Conservation (phyloP, 2,888 invertebrate species). For the Choreutis nemorana region DNA sequence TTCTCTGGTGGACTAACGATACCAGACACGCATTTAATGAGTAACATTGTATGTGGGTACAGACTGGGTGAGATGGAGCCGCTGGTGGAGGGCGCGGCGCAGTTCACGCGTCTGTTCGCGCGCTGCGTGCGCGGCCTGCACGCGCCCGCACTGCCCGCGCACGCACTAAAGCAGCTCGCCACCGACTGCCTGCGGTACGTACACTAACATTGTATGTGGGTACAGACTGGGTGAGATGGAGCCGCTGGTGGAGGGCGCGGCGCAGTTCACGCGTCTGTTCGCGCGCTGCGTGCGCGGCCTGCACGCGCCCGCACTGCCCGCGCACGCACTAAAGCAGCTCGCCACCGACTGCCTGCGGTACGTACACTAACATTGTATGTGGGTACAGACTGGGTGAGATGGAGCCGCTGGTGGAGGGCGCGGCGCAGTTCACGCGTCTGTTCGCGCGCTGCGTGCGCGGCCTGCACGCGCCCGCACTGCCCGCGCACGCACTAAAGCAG, state of each 20-base stretch:
- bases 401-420: constrained; percentile 76
- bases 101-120: constrained; percentile 82
- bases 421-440: constrained; percentile 82
- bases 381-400: constrained; percentile 79
- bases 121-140: constrained; percentile 70
- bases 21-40: too few relatives aligned
- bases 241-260: constrained; percentile 78
- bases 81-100: constrained; percentile 79
- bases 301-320: constrained; percentile 32
- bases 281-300: constrained; percentile 73
- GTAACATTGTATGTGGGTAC: constrained; percentile 3
- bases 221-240: constrained; percentile 82
- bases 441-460: constrained; percentile 70
- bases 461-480: constrained; percentile 32
- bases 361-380: too few relatives aligned
- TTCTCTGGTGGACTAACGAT: too few relatives aligned
- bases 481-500: constrained; percentile 50
- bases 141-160: constrained; percentile 28
- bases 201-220: too few relatives aligned
- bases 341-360: constrained; percentile 70
- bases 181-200: constrained; percentile 69
- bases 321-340: constrained; percentile 56
- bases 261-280: constrained; percentile 82
- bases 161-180: constrained; percentile 59
- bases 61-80: constrained; percentile 82